Base-by-base conservation (phyloP, 2,113 vertebrate species). In the Odocoileus hemionus region DNA sequence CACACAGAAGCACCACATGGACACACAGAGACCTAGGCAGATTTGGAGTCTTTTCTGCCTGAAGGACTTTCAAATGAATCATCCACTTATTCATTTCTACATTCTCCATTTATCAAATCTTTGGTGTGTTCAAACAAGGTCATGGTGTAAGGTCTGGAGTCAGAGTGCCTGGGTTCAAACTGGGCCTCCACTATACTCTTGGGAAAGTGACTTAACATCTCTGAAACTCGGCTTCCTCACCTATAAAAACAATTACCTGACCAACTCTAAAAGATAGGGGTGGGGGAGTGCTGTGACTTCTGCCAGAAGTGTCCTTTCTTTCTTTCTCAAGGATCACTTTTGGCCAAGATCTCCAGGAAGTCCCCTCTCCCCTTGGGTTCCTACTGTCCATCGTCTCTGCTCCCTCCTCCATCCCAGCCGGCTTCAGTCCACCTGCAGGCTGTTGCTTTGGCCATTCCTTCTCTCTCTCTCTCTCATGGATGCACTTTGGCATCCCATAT, bases 81-180 rank as follows among this genome's bases (percentile, higher is more conserved):
- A 89, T 84, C 45, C 39, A 96, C 23, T 45, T 97, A 90, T 39
- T 97, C 50, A 86, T 61, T 86, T 91, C 45, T 85, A 93, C 33
- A 86, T 89, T 93, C 50, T 91, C 94, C 33, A 87, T 94, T 79
- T 45, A 67, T 92, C 84, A 96, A 79, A 52, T 28, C 47, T 67
- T 36, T 89, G 55, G n/a, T 33, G 25, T 54, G 60, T 95, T 94
- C 60, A 96, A 98, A 94, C 14, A 84, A 93, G 52, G 52, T 30
- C 86, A 15, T 80, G 94, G 39, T 87, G 57, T 92, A 39, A 89
- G 26, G 25, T 92, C 70, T 97, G 91, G 43, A 96, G 86, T 94
- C 89, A 67, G 55, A 83, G 54, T 89, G 43, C 28, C 52, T 93
- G 36, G 9, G 33, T 89, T 96, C 90, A 95, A 96, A 90, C 57